Evolutionary conservation across 2,113 vertebrate species (phyloP).

Genomic region (Electrona antarctica): DNA sequence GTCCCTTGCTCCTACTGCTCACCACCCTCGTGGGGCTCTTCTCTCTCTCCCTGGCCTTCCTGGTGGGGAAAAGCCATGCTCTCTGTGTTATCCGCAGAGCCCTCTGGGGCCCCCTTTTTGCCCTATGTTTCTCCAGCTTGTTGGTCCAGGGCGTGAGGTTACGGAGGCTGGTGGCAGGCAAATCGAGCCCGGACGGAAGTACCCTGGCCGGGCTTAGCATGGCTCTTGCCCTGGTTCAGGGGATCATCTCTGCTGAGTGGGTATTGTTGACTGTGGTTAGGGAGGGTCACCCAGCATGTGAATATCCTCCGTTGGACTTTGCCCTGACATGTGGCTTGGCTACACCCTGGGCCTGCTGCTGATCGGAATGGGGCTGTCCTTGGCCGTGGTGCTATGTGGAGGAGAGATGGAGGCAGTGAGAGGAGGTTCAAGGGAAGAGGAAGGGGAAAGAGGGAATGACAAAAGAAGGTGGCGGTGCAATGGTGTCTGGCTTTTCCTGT

Average conservation of each 20-base stretch:
- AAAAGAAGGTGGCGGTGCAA: conserved; percentile 90
- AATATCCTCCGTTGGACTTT: conserved; percentile 93
- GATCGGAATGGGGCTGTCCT: conserved; percentile 80
- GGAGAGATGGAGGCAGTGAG: conserved; percentile 74
- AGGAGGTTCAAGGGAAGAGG: conserved; percentile 75
- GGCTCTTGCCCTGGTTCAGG: conserved; percentile 90
- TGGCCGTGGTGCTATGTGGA: conserved; percentile 90
- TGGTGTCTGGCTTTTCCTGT: conserved; percentile 88
- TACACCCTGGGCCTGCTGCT: conserved; percentile 90
- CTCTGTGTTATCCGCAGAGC: conserved; percentile 89
- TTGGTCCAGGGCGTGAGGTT: conserved; percentile 90
- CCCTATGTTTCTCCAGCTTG: conserved; percentile 94
- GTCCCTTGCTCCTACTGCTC: conserved; percentile 92
- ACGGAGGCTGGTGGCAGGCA: conserved; percentile 83
- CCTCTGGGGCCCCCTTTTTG: conserved; percentile 92
- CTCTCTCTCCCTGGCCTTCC: conserved; percentile 90
- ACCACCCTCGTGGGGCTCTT: conserved; percentile 89
- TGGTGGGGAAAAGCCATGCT: conserved; percentile 88
- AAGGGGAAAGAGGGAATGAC: conserved; percentile 74
- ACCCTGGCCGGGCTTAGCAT: conserved; percentile 84
- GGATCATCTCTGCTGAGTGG: conserved; percentile 93
- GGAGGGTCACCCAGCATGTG: conserved; percentile 88
- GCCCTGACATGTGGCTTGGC: conserved; percentile 88
- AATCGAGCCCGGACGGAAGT: conserved; percentile 85
- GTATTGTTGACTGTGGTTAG: conserved; percentile 90